Evolutionary conservation across 1,140 invertebrate species (phyloP).

Genomic region (Hyphantria cunea): DNA sequence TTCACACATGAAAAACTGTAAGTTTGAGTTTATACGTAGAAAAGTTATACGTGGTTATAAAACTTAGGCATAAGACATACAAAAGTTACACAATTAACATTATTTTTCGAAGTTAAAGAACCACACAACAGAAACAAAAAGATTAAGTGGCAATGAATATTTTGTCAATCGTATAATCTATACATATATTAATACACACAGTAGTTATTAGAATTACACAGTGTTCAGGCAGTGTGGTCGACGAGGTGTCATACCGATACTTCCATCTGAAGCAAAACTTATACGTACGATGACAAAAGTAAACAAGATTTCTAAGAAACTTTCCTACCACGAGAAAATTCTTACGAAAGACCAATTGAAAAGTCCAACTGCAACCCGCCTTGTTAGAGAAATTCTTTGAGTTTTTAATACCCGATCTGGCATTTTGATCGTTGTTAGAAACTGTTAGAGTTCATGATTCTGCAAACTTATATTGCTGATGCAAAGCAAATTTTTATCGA

Average conservation of each 20-base stretch:
- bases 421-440: conserved; percentile 1
- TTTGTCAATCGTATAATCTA: too few relatives aligned
- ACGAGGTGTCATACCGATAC: conserved; percentile 2
- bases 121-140: too few relatives aligned
- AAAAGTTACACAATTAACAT: too few relatives aligned
- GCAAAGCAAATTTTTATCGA: neutral
- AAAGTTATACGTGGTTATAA: too few relatives aligned
- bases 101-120: too few relatives aligned
- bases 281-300: conserved; percentile 2
- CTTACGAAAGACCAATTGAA: conserved; percentile 7
- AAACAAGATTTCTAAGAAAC: neutral
- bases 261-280: neutral
- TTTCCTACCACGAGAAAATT: neutral
- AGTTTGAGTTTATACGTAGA: too few relatives aligned
- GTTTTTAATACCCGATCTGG: neutral
- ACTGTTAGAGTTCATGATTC: neutral
- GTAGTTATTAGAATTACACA: too few relatives aligned
- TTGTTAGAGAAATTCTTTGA: conserved; percentile 7
- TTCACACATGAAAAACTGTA: too few relatives aligned
- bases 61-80: too few relatives aligned
- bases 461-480: neutral
- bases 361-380: conserved; percentile 3
- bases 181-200: too few relatives aligned
- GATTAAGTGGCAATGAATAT: too few relatives aligned
- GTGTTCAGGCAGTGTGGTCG: neutral